Base-by-base conservation (phyloP, 2,888 invertebrate species). In the Dugesia japonica region DNA sequence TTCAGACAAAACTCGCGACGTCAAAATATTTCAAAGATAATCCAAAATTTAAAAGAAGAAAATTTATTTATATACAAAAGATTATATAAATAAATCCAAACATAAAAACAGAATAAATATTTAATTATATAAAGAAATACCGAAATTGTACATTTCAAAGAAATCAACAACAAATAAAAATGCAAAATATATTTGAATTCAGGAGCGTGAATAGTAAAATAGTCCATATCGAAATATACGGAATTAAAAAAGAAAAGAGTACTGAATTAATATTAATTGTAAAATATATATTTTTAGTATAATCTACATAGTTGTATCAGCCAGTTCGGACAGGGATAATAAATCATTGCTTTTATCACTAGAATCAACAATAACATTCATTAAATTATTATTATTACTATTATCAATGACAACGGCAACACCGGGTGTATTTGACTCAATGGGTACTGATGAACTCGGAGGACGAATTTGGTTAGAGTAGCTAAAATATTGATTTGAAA, bases 311-410 rank as follows among this genome's bases (percentile, higher is more conserved):
- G 56, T 20, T n/a, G n/a, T 56, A 56, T 56, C 56, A 56, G 56
- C 20, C 20, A 56, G 56, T 56, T 56, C 56, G n/a, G 56, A 20
- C 56, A 56, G 4, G n/a, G 56, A 56, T n/a, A 56, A 56, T 56
- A 56, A 56, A 23, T 56, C 56, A 56, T 56, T n/a, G 20, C 20
- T 9, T 56, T 56, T 56, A 56, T 56, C 56, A 56, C 56, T 56
- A 4, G 56, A 56, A 56, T 56, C 56, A 56, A 56, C 56, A 56
- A 56, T 1, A 56, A 56, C 56, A 56, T 56, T 56, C 23, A n/a
- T 56, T 56, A 56, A 20, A 56, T 56, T 56, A 56, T 56, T 56
- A n/a, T 56, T 56, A 56, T 56, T 56, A 56, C 56, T 56, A 56
- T 56, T 56, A 23, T 56, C 56, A 56, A 56, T 56, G 56, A 56